phyloP scores from a whole-genome alignment of 2,113 vertebrate species.

The Nesogale talazaci region DNA sequence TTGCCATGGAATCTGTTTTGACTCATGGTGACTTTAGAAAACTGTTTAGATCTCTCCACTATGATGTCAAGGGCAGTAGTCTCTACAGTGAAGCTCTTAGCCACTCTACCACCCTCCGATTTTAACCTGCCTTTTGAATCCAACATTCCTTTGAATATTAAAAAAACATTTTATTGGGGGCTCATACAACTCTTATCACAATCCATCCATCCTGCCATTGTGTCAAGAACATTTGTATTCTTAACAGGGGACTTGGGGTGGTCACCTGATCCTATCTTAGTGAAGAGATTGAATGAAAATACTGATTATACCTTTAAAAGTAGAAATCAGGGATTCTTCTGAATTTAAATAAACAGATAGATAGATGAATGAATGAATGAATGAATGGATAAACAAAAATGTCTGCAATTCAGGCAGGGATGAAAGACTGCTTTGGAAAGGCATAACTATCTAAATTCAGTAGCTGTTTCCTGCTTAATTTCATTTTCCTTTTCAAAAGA shows the following conservation, averaged over 20 bases:
- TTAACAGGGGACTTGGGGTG: constrained; percentile 28
- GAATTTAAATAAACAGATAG: neutral
- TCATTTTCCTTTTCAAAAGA: constrained; percentile 72
- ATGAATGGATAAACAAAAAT: neutral
- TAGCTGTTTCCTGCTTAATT: constrained; percentile 55
- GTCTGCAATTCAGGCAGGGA: neutral
- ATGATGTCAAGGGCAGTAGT: neutral
- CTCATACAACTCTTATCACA: no score
- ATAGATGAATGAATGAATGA: no score
- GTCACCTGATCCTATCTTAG: constrained; percentile 33
- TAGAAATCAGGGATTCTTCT: constrained; percentile 35
- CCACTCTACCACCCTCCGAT: neutral
- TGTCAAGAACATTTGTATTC: neutral
- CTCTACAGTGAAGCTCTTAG: neutral
- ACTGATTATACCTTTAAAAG: constrained; percentile 6
- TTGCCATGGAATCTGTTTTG: neutral
- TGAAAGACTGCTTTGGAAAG: constrained; percentile 33
- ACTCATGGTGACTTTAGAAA: neutral
- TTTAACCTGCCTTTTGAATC: neutral
- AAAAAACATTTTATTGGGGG: no score
- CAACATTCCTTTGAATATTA: constrained; percentile 44
- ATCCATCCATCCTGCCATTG: no score
- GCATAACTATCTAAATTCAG: constrained; percentile 46
- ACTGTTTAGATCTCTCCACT: neutral
- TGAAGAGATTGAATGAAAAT: constrained; percentile 44